Percentiles rank a stretch among this genome's conserved stretches.
Evolutionary conservation across 2,797 vertebrate genomes (phyloP).

Genomic region (Gadopsis bispinosus): DNA sequence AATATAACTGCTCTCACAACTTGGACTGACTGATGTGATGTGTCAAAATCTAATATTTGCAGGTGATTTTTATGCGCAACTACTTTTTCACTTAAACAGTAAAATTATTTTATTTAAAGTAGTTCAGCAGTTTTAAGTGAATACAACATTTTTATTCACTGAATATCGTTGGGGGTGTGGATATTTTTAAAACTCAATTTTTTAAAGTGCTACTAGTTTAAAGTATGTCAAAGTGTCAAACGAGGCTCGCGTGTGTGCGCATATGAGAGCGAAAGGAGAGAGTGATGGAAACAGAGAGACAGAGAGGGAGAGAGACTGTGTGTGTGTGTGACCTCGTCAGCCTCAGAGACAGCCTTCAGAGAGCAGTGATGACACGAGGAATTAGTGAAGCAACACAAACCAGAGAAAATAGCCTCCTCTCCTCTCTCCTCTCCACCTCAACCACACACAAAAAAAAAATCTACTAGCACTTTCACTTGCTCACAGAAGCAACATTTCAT

Average conservation of each 20-base stretch:
- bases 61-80: constrained; percentile 1
- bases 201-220: constrained; percentile 41
- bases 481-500: constrained; percentile 10
- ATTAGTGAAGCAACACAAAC: constrained; percentile 74
- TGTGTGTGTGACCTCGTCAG: constrained; percentile 64
- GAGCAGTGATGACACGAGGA: constrained; percentile 71
- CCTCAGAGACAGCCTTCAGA: constrained; percentile 68
- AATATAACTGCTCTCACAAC: background rate
- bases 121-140: background rate
- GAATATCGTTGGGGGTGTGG: constrained; percentile 22
- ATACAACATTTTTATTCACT: background rate
- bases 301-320: constrained; percentile 19
- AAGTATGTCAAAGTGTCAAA: constrained; percentile 56
- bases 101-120: background rate
- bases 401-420: constrained; percentile 57
- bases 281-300: constrained; percentile 39
- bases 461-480: constrained; percentile 4
- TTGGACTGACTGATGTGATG: background rate
- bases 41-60: background rate
- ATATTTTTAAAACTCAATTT: constrained; percentile 40
- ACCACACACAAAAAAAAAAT: background rate
- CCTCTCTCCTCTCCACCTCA: constrained; percentile 34
- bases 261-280: constrained; percentile 31
- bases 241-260: constrained; percentile 32
- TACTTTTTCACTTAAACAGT: background rate